Base-by-base conservation (phyloP, 1,140 invertebrate species). In the Drosophila fuyamai region DNA sequence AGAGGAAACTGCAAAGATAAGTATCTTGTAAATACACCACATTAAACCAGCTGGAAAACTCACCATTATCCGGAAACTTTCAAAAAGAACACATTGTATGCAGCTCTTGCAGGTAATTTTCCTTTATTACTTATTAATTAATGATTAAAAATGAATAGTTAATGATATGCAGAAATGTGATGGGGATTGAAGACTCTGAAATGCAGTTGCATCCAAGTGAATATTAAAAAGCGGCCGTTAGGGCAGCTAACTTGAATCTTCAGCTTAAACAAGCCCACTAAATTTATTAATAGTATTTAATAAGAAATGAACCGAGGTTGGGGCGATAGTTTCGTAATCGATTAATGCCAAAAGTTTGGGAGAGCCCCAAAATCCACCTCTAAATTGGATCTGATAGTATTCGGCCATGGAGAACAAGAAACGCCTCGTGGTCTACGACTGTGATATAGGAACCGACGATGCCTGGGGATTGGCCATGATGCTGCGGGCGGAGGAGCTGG, bases 401-500 rank as follows among this genome's bases (percentile, higher is more conserved):
- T 38, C 29, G 2, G 50, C 9, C 60, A 35, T 43, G 60, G 44
- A 50, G 2, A 35, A 27, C 36, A 27, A 18, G 46, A 16, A 67
- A 3, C 36, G 65, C 13, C 32, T 71, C 27, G 90, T 95, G 40
- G 93, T 95, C 23, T 91, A 95, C 35, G 95, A 96, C 74, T 93
- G 94, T 40, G 95, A 95, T 81, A 93, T 94, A 10, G 95, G 95
- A 1, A 92, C 93, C 7, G 95, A 95, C 76, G 95, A 95, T 93
- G 95, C 94, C n/a, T 92, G 94, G 74, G 95, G 94, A 2, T 73
- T 96, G 6, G 83, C 94, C 18, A 91, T 95, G 77, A 81, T 95
- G 4, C 79, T 95, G 12, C 88, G 93, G 13, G 94, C 94, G 5
- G 94, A 95, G 66, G 23, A 53, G 36, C 16, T 57, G 4, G 6